Evolutionary conservation across 1,140 invertebrate species (phyloP).

Genomic region (Holotrichia oblita): DNA sequence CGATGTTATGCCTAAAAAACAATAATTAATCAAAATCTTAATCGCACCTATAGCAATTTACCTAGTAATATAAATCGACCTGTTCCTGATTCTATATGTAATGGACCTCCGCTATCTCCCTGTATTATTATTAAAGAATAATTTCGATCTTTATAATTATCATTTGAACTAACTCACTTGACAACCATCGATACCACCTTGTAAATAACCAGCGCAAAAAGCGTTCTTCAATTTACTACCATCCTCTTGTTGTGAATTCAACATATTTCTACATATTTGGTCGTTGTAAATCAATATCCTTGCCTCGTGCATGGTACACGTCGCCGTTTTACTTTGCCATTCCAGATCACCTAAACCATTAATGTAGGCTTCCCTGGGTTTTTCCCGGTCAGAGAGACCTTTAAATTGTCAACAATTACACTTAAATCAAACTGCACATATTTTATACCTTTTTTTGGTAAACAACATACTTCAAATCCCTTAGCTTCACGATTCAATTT

Average conservation of each 20-base stretch:
- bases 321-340: constrained; percentile 47
- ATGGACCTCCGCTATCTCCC: constrained; percentile 58
- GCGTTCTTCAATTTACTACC: constrained; percentile 47
- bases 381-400: constrained; percentile 1
- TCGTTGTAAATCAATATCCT: constrained; percentile 53
- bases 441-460: constrained; percentile 44
- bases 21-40: too few species aligned
- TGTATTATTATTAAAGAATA: too few species aligned
- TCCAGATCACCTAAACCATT: constrained; percentile 52
- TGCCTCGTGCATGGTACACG: constrained; percentile 55
- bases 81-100: constrained; percentile 47
- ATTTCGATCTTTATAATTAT: not conserved
- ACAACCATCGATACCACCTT: constrained; percentile 57
- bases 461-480: constrained; percentile 50
- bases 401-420: too few species aligned
- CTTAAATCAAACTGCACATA: too few species aligned
- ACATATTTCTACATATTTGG: constrained; percentile 50
- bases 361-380: constrained; percentile 50
- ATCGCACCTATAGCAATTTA: constrained; percentile 27
- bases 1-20: constrained; percentile 71
- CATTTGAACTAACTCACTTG: constrained; percentile 48
- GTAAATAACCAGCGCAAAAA: constrained; percentile 57
- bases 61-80: constrained; percentile 53
- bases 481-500: constrained; percentile 47
- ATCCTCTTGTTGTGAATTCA: constrained; percentile 50